Percentiles rank a stretch among this genome's conserved stretches.
These are phyloP conservation scores for Platalea minor DNA, from an alignment of 2,797 vertebrate species.

Conservation along the genomic window DNA sequence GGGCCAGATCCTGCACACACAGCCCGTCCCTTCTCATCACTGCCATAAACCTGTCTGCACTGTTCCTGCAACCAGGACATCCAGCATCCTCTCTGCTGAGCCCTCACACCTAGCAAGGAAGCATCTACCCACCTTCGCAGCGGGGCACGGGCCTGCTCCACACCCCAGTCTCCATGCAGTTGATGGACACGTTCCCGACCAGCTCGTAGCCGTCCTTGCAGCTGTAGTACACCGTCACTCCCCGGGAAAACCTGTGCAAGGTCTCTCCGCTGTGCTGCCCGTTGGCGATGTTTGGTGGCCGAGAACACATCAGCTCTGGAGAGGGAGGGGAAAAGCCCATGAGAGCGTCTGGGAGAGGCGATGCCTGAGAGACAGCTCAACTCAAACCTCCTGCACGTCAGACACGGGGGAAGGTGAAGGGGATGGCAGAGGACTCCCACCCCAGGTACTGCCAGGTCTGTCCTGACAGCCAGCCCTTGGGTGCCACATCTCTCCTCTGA, in stretches of 20 bases:
- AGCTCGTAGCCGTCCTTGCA: conserved; percentile 35
- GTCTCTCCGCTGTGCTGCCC: background rate
- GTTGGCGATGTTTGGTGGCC: background rate
- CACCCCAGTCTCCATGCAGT: background rate
- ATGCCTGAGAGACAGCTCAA: background rate
- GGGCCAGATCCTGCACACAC: background rate
- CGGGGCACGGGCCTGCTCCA: conserved; percentile 35
- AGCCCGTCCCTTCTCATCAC: background rate
- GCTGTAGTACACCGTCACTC: conserved; percentile 10
- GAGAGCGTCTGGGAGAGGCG: background rate
- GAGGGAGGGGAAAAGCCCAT: background rate
- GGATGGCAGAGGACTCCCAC: background rate
- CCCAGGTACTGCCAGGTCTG: background rate
- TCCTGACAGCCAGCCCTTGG: background rate
- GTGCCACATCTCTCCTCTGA: background rate
- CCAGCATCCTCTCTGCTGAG: background rate
- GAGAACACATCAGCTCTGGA: background rate
- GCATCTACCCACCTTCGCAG: conserved; percentile 31
- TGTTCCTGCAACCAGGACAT: fast-evolving
- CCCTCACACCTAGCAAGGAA: fast-evolving
- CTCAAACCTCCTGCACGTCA: background rate
- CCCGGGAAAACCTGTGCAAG: background rate
- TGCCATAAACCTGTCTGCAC: fast-evolving
- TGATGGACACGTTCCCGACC: background rate
- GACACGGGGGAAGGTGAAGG: background rate